phyloP scores from a whole-genome alignment of 1,140 invertebrate species.

The Orchesella cincta region DNA sequence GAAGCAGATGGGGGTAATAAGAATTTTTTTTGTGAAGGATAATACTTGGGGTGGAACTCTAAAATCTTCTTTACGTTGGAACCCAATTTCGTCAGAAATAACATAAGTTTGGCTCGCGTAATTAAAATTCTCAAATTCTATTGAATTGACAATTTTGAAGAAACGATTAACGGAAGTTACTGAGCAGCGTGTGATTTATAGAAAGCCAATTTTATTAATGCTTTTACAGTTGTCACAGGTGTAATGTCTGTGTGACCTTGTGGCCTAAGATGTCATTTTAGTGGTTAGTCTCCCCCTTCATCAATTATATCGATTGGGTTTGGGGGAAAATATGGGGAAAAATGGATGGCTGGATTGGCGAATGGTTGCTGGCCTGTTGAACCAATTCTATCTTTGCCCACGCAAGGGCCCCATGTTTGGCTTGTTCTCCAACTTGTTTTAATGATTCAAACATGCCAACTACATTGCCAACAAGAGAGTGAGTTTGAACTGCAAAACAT shows the following conservation, averaged over 20 bases:
- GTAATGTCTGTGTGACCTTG: too few species aligned
- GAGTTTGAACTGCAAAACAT: slow-evolving; percentile 5
- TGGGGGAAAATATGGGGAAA: slow-evolving; percentile 42
- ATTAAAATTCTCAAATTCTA: too few species aligned
- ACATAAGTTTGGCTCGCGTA: neutral
- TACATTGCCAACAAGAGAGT: slow-evolving; percentile 39
- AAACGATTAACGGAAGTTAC: too few species aligned
- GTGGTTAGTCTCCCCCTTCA: slow-evolving; percentile 64
- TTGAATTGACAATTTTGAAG: too few species aligned
- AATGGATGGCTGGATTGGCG: too few species aligned
- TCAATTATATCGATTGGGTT: slow-evolving; percentile 56
- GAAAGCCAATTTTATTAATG: too few species aligned
- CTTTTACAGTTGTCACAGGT: too few species aligned
- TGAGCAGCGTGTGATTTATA: too few species aligned
- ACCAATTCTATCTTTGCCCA: slow-evolving; percentile 41
- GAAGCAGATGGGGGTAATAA: slow-evolving; percentile 56
- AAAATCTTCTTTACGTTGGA: neutral
- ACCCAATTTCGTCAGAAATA: neutral
- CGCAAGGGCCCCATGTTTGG: too few species aligned
- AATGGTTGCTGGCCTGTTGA: slow-evolving; percentile 37
- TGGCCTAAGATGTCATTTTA: neutral
- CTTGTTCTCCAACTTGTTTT: slow-evolving; percentile 35
- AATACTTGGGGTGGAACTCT: neutral
- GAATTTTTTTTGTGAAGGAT: neutral
- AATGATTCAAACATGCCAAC: slow-evolving; percentile 41